Conservation (phyloP, 2,797 vertebrate genomes). For the Gymnodraco acuticeps region DNA sequence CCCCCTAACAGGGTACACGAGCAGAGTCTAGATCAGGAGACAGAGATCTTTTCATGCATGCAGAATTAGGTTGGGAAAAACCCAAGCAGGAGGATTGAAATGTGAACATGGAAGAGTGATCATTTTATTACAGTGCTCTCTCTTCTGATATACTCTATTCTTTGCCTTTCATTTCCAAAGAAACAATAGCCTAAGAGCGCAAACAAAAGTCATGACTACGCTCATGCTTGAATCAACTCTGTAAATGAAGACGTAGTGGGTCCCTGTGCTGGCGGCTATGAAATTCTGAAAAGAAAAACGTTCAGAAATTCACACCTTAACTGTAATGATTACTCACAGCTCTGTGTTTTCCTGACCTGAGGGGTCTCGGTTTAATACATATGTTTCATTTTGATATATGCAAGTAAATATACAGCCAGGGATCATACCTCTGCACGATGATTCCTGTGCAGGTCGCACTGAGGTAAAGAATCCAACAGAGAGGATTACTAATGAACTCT, state of each 20-base stretch:
- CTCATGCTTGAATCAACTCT: conserved; percentile 59
- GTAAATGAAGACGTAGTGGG: conserved; percentile 53
- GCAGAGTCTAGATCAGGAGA: conserved; percentile 45
- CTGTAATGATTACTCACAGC: conserved; percentile 17
- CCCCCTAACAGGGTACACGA: conserved; percentile 35
- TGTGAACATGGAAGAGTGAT: conserved; percentile 64
- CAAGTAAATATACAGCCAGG: conserved; percentile 21
- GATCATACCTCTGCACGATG: conserved; percentile 18
- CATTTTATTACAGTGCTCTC: conserved; percentile 55
- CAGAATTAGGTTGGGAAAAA: conserved; percentile 67
- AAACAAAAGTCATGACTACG: conserved; percentile 50
- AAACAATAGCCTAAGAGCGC: conserved; percentile 50
- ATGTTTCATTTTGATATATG: conserved; percentile 19
- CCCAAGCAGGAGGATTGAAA: conserved; percentile 62
- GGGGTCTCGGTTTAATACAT: conserved; percentile 25
- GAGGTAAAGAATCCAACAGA: conserved; percentile 42
- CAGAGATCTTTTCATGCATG: conserved; percentile 71
- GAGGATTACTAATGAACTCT: conserved; percentile 55
- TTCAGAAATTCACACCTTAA: conserved; percentile 37
- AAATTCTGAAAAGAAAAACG: conserved; percentile 36
- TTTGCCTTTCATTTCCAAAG: conserved; percentile 48
- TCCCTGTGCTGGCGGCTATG: conserved; percentile 33
- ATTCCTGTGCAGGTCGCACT: conserved; percentile 33
- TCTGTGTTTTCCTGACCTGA: conserved; percentile 21
- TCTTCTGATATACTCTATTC: conserved; percentile 43